Evolutionary conservation across 2,888 invertebrate genomes (phyloP).

Genomic region (Labia minor): DNA sequence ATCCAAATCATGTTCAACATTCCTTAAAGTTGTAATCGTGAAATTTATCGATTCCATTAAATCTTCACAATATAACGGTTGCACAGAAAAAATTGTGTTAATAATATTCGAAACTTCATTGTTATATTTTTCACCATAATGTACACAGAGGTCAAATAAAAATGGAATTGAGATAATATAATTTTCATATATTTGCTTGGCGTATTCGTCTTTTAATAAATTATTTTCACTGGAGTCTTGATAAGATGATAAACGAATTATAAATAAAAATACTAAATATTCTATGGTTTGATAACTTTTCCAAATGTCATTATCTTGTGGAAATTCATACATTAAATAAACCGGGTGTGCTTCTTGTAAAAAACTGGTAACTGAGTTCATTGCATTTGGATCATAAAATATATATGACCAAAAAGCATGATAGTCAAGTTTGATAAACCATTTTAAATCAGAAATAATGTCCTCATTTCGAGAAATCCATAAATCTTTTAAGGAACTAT

Average conservation of each 20-base stretch:
- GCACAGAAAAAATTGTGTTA: slow-evolving; percentile 51
- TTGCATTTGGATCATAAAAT: slow-evolving; percentile 51
- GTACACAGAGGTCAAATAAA: slow-evolving; percentile 62
- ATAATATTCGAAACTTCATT: slow-evolving; percentile 52
- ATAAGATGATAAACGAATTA: slow-evolving; percentile 65
- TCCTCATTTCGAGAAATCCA: neutral
- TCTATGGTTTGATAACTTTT: slow-evolving; percentile 48
- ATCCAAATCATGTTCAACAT: slow-evolving; percentile 32
- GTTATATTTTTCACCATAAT: slow-evolving; percentile 58
- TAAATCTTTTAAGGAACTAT: no score
- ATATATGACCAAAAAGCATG: slow-evolving; percentile 61
- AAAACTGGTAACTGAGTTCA: slow-evolving; percentile 56
- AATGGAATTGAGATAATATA: slow-evolving; percentile 75
- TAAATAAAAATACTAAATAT: slow-evolving; percentile 52
- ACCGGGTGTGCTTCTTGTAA: slow-evolving; percentile 61
- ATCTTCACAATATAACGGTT: slow-evolving; percentile 56
- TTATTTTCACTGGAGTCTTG: slow-evolving; percentile 45
- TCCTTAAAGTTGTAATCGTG: slow-evolving; percentile 28
- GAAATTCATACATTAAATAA: slow-evolving; percentile 42
- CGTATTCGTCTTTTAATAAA: slow-evolving; percentile 39
- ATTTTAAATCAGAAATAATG: slow-evolving; percentile 45
- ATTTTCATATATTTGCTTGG: slow-evolving; percentile 61
- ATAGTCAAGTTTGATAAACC: slow-evolving; percentile 52
- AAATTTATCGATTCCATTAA: slow-evolving; percentile 42
- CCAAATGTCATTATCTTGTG: slow-evolving; percentile 38